Conservation (phyloP, 2,797 vertebrate species). For the Pachyuromys duprasi region DNA sequence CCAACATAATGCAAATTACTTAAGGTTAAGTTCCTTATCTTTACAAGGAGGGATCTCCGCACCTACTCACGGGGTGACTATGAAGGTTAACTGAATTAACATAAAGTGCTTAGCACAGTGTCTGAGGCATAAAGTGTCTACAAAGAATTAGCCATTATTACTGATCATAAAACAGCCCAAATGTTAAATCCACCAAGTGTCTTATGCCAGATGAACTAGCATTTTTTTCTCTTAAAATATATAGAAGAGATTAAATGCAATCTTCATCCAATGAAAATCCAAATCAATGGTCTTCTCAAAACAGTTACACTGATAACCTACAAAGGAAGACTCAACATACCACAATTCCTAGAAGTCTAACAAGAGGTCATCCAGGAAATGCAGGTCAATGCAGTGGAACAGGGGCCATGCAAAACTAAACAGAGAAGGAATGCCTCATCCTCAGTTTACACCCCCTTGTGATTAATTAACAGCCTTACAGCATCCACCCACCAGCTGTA, state of each 20-base stretch:
- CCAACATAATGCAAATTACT: neutral
- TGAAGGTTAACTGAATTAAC: neutral
- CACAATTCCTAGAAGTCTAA: constrained; percentile 54
- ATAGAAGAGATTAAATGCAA: constrained; percentile 14
- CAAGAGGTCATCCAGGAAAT: constrained; percentile 49
- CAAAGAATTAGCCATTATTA: constrained; percentile 25
- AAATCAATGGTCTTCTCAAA: constrained; percentile 38
- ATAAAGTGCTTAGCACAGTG: neutral
- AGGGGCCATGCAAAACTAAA: constrained; percentile 54
- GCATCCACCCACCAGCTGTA: constrained; percentile 77
- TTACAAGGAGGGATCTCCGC: neutral
- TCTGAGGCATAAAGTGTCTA: neutral
- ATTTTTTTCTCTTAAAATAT: constrained; percentile 50
- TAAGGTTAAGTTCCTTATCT: constrained; percentile 2
- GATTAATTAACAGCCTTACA: constrained; percentile 78
- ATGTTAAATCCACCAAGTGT: neutral
- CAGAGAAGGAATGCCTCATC: neutral
- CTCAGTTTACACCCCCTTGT: constrained; percentile 62
- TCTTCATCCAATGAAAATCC: constrained; percentile 29
- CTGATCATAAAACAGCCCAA: neutral
- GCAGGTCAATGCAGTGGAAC: constrained; percentile 67
- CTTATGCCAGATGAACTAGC: neutral
- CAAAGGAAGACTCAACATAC: constrained; percentile 37
- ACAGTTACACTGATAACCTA: constrained; percentile 13
- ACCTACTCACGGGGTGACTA: neutral